Conservation (phyloP, 2,888 invertebrate genomes). For the Epirrhoe tristata region DNA sequence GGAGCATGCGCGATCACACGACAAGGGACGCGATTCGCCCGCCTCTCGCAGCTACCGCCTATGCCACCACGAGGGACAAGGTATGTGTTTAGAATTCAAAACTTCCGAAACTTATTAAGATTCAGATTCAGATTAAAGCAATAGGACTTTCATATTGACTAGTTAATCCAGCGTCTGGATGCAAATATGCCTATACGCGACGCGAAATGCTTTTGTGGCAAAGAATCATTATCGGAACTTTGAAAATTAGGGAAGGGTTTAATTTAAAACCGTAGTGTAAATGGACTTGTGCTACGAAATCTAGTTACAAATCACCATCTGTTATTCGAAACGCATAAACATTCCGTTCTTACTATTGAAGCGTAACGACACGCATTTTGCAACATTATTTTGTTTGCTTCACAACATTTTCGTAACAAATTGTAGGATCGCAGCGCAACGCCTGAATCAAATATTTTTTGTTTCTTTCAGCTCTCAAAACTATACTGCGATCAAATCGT, state of each 20-base stretch:
- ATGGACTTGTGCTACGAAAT: neutral
- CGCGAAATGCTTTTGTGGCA: no score
- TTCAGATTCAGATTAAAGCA: no score
- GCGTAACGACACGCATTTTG: neutral
- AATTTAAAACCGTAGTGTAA: neutral
- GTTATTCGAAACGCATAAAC: neutral
- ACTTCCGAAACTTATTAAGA: no score
- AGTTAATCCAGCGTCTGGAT: no score
- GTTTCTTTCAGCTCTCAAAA: constrained; percentile 82
- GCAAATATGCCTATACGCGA: no score
- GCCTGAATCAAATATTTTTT: constrained; percentile 43
- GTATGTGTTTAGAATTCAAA: constrained; percentile 46
- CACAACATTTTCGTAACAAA: constrained; percentile 39
- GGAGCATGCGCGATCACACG: constrained; percentile 54
- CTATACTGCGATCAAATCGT: constrained; percentile 82
- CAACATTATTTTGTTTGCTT: constrained; percentile 15
- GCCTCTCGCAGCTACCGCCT: constrained; percentile 82
- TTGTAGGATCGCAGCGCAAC: constrained; percentile 36
- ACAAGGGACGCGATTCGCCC: constrained; percentile 70
- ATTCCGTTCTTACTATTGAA: neutral
- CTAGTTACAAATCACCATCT: neutral
- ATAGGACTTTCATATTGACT: no score
- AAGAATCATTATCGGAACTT: no score
- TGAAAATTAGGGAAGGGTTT: no score
- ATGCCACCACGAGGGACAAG: constrained; percentile 81